A percentile compares a stretch with the other conserved stretches of the same genome.
Conservation (phyloP, 2,888 invertebrate species). For the Barypeithes pellucidus region DNA sequence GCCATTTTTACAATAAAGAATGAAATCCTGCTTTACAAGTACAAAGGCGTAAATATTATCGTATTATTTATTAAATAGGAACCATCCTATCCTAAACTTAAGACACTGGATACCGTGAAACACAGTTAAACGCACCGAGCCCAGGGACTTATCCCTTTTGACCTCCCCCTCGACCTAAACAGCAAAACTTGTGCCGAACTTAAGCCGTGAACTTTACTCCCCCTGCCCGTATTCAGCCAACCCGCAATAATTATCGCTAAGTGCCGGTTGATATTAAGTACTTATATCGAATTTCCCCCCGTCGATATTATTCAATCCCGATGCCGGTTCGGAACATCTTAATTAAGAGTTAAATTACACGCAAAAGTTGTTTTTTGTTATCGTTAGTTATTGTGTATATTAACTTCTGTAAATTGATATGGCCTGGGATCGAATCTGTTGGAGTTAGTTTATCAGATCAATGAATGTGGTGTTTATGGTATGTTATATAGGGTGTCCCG, state of each 20-base stretch:
- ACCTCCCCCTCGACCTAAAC: conserved; percentile 32
- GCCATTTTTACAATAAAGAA: too few species aligned
- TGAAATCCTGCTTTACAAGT: too few species aligned
- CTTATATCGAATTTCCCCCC: conserved; percentile 43
- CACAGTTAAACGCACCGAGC: conserved; percentile 35
- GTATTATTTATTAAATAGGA: conserved; percentile 21
- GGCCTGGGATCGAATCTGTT: neutral
- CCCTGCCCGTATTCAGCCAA: conserved; percentile 28
- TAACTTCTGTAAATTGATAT: conserved; percentile 12
- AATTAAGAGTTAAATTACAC: conserved; percentile 37
- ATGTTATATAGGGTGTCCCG: neutral
- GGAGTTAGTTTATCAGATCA: neutral
- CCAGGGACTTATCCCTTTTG: conserved; percentile 34
- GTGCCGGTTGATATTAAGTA: conserved; percentile 48
- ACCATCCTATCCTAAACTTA: conserved; percentile 26
- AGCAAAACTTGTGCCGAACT: conserved; percentile 41
- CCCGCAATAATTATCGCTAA: conserved; percentile 46
- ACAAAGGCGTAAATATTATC: too few species aligned
- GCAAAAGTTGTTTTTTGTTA: conserved; percentile 6
- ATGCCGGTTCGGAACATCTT: conserved; percentile 38
- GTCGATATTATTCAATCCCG: conserved; percentile 40
- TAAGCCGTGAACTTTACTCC: conserved; percentile 42
- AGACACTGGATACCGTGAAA: conserved; percentile 35
- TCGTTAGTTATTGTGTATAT: conserved; percentile 6
- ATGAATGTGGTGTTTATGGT: neutral